These are phyloP conservation scores for Ibidorhyncha struthersii DNA, from an alignment of 2,113 vertebrate genomes.

Conservation along the genomic window DNA sequence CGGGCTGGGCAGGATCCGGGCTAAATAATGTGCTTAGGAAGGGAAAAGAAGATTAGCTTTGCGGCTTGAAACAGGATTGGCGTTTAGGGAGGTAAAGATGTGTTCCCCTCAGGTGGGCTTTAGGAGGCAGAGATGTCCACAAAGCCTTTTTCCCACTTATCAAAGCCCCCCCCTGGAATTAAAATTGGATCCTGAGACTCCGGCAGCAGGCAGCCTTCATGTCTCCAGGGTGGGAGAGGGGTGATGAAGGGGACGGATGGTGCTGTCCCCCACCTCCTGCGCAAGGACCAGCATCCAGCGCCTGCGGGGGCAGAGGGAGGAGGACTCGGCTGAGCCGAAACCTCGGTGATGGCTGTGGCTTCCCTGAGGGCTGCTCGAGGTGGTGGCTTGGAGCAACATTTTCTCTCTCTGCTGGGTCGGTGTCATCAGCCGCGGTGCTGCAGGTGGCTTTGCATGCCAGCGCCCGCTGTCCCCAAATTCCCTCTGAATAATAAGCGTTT, in stretches of 20 bases:
- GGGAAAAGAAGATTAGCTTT: neutral
- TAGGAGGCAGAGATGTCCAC: neutral
- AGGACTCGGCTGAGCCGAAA: neutral
- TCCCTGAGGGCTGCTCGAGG: fast-evolving
- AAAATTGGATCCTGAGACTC: neutral
- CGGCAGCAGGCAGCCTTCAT: fast-evolving
- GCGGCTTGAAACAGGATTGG: neutral
- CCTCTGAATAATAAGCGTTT: neutral
- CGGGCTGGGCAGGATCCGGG: neutral
- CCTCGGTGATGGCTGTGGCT: neutral
- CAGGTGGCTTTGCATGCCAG: fast-evolving
- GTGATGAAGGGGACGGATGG: fast-evolving
- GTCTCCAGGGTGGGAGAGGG: neutral
- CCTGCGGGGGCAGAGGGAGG: fast-evolving
- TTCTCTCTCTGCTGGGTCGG: neutral
- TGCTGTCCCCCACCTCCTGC: neutral
- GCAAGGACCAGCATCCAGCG: fast-evolving
- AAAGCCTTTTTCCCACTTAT: neutral
- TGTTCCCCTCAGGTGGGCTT: neutral
- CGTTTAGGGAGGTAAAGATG: neutral
- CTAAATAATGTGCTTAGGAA: neutral
- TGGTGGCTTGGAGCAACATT: neutral
- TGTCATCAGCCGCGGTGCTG: neutral
- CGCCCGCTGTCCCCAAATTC: fast-evolving
- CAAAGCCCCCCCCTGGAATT: neutral